Evolutionary conservation across 2,797 vertebrate genomes (phyloP).

Genomic region (Caiman crocodilus): DNA sequence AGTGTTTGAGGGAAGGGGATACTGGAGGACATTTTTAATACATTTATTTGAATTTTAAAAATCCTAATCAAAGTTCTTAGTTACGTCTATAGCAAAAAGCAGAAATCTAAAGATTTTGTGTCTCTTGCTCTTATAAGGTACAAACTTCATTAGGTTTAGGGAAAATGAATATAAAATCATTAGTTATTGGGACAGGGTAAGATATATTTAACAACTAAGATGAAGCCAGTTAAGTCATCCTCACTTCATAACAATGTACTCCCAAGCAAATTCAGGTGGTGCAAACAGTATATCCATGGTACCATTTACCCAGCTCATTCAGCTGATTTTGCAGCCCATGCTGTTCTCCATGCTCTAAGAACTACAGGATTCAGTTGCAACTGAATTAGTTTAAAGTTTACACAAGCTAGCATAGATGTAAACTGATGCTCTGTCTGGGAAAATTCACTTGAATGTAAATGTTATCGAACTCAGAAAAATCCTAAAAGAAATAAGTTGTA

Average conservation of each 20-base stretch:
- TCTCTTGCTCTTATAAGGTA: not conserved
- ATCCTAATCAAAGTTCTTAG: not conserved
- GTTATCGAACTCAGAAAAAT: not conserved
- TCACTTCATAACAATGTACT: not conserved
- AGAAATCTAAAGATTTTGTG: not conserved
- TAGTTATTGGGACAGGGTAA: not conserved
- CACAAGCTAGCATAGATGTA: too few relatives aligned
- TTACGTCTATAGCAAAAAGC: not conserved
- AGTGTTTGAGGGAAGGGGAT: not conserved
- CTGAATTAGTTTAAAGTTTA: too few relatives aligned
- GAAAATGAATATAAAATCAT: not conserved
- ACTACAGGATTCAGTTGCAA: not conserved
- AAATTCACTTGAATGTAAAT: not conserved
- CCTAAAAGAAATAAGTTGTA: not conserved
- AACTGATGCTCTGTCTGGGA: not conserved
- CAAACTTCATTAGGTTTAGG: not conserved
- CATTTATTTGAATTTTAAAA: not conserved
- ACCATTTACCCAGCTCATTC: not conserved
- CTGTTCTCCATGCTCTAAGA: not conserved
- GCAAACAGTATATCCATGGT: not conserved
- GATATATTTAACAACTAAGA: too few relatives aligned
- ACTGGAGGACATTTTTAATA: not conserved
- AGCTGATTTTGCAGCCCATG: slow-evolving; percentile 42
- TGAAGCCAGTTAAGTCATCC: too few relatives aligned
- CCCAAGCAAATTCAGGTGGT: not conserved